Evolutionary conservation across 2,113 vertebrate species (phyloP).

Genomic region (Rhabdornis inornatus): DNA sequence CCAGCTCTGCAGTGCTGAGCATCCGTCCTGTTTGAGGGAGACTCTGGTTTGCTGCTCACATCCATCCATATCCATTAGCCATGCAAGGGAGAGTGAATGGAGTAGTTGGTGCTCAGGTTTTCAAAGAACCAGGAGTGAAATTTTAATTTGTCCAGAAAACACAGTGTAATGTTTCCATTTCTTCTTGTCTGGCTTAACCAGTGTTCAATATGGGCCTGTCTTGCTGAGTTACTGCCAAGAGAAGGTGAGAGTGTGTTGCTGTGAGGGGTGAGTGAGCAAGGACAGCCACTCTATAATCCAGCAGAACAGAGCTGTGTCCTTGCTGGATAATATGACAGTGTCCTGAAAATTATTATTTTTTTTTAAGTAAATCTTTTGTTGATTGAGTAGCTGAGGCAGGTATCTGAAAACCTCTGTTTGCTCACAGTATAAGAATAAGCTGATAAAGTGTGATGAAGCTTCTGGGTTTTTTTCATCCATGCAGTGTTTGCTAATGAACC

Average conservation of each 20-base stretch:
- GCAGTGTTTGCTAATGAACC: neutral
- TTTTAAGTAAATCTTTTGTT: neutral
- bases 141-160: constrained; percentile 30
- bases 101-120: constrained; percentile 10
- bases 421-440: neutral
- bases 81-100: neutral
- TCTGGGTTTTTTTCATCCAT: neutral
- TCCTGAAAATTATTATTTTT: neutral
- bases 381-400: neutral
- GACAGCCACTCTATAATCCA: neutral
- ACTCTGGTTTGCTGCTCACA: neutral
- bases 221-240: neutral
- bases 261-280: neutral
- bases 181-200: constrained; percentile 11
- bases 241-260: neutral
- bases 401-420: neutral
- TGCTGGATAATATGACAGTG: neutral
- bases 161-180: neutral
- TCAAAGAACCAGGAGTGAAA: neutral
- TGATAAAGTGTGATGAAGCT: neutral
- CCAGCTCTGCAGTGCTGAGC: neutral
- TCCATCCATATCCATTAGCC: constrained; percentile 33
- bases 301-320: neutral
- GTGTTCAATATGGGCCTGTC: neutral
- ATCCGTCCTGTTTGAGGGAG: neutral